Evolutionary conservation across 1,140 invertebrate genomes (phyloP).

Genomic region (Bombus pascuorum): DNA sequence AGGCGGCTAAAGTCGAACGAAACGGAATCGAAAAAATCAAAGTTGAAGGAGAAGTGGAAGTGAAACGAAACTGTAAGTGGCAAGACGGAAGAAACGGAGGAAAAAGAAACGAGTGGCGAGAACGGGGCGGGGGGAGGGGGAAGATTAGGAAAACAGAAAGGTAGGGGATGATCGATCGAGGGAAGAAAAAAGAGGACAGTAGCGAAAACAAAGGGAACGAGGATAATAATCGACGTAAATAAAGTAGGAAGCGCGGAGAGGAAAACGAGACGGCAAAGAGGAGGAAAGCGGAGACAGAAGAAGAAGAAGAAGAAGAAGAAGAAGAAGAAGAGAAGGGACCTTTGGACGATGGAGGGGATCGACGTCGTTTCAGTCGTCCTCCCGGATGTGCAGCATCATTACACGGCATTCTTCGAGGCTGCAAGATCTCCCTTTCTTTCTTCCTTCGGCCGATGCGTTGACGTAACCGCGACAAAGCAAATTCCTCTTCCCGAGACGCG

Average conservation of each 20-base stretch:
- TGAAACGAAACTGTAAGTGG: neutral
- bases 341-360: constrained; percentile 2
- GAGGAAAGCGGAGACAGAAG: neutral
- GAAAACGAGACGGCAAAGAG: neutral
- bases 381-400: constrained; percentile 70
- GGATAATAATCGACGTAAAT: neutral
- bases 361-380: constrained; percentile 54
- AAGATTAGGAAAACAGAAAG: neutral
- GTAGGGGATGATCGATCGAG: neutral
- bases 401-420: constrained; percentile 65
- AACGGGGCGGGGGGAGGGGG: too few species aligned
- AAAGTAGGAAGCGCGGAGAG: neutral
- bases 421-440: constrained; percentile 36
- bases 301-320: constrained; percentile 11
- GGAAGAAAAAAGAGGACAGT: neutral
- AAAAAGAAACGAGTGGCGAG: neutral
- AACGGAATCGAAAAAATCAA: neutral
- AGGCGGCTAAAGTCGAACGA: too few species aligned
- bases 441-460: constrained; percentile 41
- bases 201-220: neutral
- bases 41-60: neutral
- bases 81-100: neutral
- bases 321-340: constrained; percentile 29
- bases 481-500: constrained; percentile 20
- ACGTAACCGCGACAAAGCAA: constrained; percentile 48